Evolutionary conservation across 2,797 vertebrate genomes (phyloP).

Genomic region (Anniella stebbinsi): DNA sequence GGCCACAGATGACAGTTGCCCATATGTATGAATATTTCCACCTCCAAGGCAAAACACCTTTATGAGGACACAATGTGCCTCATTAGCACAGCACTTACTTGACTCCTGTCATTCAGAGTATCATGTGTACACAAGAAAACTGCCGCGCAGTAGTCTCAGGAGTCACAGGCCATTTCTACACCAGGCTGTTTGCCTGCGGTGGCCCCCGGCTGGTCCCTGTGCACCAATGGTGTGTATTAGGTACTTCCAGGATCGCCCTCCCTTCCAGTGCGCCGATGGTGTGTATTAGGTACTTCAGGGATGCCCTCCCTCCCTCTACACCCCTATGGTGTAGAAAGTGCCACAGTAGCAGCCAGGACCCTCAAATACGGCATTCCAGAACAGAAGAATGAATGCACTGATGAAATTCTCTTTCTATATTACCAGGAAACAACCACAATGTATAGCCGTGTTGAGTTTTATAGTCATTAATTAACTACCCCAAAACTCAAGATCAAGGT

Average conservation of each 20-base stretch:
- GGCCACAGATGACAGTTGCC: constrained; percentile 25
- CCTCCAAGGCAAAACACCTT: constrained; percentile 39
- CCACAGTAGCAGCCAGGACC: not conserved
- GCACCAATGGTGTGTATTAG: too few relatives aligned
- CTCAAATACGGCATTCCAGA: not conserved
- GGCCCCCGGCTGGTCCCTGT: too few relatives aligned
- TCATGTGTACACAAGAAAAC: not conserved
- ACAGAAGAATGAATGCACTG: not conserved
- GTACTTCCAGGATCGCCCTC: too few relatives aligned
- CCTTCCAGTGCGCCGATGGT: too few relatives aligned
- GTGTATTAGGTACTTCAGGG: too few relatives aligned
- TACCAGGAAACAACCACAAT: accelerated
- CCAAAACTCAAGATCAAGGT: not conserved
- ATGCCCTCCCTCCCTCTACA: too few relatives aligned
- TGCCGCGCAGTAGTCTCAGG: not conserved
- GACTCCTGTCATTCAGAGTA: not conserved
- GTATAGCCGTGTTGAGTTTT: not conserved
- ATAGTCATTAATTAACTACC: not conserved
- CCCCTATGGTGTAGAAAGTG: too few relatives aligned
- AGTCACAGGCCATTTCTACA: too few relatives aligned
- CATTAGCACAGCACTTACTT: constrained; percentile 35
- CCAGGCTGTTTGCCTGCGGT: too few relatives aligned
- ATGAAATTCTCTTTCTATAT: not conserved
- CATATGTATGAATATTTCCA: constrained; percentile 26
- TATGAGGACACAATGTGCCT: constrained; percentile 67